Base-by-base conservation (phyloP, 2,113 vertebrate genomes). In the Melospiza georgiana region DNA sequence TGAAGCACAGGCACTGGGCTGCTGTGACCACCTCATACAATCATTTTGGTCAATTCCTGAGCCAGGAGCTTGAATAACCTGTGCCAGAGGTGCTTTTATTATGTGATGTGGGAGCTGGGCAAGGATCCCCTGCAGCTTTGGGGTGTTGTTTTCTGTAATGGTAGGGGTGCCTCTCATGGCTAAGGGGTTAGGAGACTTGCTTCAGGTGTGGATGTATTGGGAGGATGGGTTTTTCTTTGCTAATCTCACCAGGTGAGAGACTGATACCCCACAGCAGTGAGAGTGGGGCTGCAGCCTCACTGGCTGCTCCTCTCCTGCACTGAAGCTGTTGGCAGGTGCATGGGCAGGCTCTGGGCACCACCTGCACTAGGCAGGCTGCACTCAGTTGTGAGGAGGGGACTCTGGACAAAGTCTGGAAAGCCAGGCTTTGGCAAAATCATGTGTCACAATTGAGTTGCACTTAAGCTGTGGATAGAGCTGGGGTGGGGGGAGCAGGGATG, bases 11-110 rank as follows among this genome's bases (percentile, higher is more conserved):
- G 41, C 52, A 16, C 55, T 83, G 41, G 20, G 51, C 57, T 92
- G 28, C 78, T 5, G 0, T 83, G 31, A 1, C 44, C 35, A 33
- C 11, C 1, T 15, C 8, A 1, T 30, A 14, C 44, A 4, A 7
- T 76, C 35, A n/a, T 31, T 66, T 54, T 80, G 72, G 76, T 92
- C 51, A 25, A 43, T 86, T 76, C 25, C 11, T 51, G 51, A 84
- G 73, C 52, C 57, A 71, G 35, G 35, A 92, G 17, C 48, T 89
- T 71, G 62, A 82, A 73, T 55, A 59, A 2, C 15, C 48, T 20
- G 2, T 28, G 27, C 51, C 33, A 19, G 22, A 24, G 76, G 58
- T 61, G 62, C 33, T 92, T 87, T 57, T 72, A 41, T 57, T 62
- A 41, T 43, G 71, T 54, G 68, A 59, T 51, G 43, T 86, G 87